Evolutionary conservation across 2,113 vertebrate genomes (phyloP).

Genomic region (Heterochromis multidens): DNA sequence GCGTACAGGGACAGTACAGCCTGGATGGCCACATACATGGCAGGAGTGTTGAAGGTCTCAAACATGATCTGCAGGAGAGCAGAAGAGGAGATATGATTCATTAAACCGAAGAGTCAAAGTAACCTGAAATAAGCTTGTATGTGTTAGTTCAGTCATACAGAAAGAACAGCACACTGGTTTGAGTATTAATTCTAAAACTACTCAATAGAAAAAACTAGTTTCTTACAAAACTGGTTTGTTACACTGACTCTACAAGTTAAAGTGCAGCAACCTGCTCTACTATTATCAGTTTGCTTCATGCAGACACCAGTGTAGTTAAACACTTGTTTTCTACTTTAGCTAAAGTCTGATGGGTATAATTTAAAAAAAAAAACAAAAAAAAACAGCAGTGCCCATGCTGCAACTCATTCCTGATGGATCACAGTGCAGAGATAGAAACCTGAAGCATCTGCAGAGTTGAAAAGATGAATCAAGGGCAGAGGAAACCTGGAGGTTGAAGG

Average conservation of each 20-base stretch:
- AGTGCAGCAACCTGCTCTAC: not conserved
- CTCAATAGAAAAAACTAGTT: not conserved
- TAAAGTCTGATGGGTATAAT: not conserved
- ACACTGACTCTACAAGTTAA: not conserved
- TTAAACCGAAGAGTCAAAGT: not conserved
- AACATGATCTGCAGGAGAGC: slow-evolving; percentile 87
- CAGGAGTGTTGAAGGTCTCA: slow-evolving; percentile 98
- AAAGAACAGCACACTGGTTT: not conserved
- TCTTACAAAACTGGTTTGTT: not conserved
- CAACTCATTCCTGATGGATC: slow-evolving; percentile 18
- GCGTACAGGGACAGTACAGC: slow-evolving; percentile 96
- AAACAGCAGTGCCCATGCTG: slow-evolving; percentile 41
- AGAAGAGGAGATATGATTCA: not conserved
- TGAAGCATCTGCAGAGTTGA: slow-evolving; percentile 79
- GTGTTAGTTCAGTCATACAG: not conserved
- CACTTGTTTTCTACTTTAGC: not conserved
- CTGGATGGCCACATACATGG: slow-evolving; percentile 99
- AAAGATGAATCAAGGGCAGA: slow-evolving; percentile 52
- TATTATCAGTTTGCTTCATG: slow-evolving; percentile 14
- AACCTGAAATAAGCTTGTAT: not conserved
- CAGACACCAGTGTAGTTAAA: slow-evolving; percentile 28
- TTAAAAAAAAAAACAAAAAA: too few relatives aligned
- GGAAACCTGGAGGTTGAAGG: slow-evolving; percentile 51
- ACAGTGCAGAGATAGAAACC: slow-evolving; percentile 78
- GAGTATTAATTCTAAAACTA: not conserved